These are phyloP conservation scores for Drosophila teissieri DNA, from an alignment of 1,140 invertebrate genomes.

Conservation along the genomic window DNA sequence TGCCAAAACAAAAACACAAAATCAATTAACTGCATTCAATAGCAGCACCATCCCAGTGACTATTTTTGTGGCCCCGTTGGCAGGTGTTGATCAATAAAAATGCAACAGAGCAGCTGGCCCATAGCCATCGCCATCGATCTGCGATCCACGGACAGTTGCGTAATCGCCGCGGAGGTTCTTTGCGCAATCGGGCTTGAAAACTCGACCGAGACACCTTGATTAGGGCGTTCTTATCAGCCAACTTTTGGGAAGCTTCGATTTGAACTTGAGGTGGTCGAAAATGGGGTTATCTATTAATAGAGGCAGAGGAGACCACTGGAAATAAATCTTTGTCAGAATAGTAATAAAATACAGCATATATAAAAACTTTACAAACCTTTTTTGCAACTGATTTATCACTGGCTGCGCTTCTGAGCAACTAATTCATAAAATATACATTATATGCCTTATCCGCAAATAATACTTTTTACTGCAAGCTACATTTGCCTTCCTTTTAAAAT, in stretches of 20 bases:
- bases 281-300: constrained; percentile 67
- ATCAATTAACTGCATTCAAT: constrained; percentile 73
- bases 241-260: not conserved
- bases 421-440: not conserved
- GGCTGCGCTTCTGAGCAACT: not conserved
- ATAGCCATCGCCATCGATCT: constrained; percentile 3
- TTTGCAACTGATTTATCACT: not conserved
- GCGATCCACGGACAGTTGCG: constrained; percentile 39
- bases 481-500: not conserved
- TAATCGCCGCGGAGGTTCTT: constrained; percentile 55
- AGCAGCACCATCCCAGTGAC: constrained; percentile 28
- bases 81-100: constrained; percentile 80
- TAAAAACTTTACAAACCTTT: not conserved
- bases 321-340: not conserved
- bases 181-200: constrained; percentile 63
- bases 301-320: constrained; percentile 9
- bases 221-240: constrained; percentile 48
- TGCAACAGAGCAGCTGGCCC: constrained; percentile 64
- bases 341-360: not conserved
- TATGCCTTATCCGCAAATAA: not conserved
- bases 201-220: constrained; percentile 65
- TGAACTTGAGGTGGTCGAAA: constrained; percentile 53
- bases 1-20: constrained; percentile 76
- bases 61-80: constrained; percentile 59
- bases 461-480: not conserved